A percentile compares a stretch with the other conserved stretches of the same genome.
These are phyloP conservation scores for Porites lobata DNA, from an alignment of 92 coral and sea anemone species.

Conservation along the genomic window DNA sequence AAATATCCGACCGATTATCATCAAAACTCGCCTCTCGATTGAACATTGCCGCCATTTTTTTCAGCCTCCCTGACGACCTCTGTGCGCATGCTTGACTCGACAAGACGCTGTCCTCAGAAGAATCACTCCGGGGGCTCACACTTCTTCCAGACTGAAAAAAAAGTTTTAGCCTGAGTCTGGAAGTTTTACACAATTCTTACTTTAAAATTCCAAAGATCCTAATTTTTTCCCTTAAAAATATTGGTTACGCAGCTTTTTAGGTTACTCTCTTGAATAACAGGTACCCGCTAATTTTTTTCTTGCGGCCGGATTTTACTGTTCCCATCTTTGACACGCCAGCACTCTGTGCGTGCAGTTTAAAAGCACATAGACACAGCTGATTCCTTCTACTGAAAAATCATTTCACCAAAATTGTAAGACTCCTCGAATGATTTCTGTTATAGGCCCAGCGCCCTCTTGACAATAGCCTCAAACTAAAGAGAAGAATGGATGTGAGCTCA, in stretches of 20 bases:
- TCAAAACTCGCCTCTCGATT: slow-evolving; percentile 94
- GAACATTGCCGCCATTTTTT: slow-evolving; percentile 95
- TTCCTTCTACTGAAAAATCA: not conserved
- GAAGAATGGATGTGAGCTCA: not conserved
- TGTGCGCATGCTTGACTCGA: slow-evolving; percentile 87
- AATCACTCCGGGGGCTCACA: slow-evolving; percentile 92
- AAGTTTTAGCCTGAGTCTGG: slow-evolving; percentile 11
- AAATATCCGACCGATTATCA: slow-evolving; percentile 92
- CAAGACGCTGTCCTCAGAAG: slow-evolving; percentile 83
- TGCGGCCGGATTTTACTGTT: slow-evolving; percentile 3
- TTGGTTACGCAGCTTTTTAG: slow-evolving; percentile 7
- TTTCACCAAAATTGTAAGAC: not conserved
- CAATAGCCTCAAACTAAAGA: not conserved
- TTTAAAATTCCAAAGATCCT: slow-evolving; percentile 6
- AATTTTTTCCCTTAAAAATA: not conserved
- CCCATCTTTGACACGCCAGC: slow-evolving; percentile 34
- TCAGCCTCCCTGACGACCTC: slow-evolving; percentile 61
- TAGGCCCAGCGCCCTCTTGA: not conserved
- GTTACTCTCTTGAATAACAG: slow-evolving; percentile 21
- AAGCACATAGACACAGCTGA: slow-evolving; percentile 11
- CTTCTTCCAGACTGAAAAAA: slow-evolving; percentile 74
- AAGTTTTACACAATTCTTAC: not conserved
- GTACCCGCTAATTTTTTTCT: slow-evolving; percentile 36
- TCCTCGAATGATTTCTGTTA: not conserved
- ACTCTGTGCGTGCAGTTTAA: not conserved